Conservation (phyloP, 2,888 invertebrate genomes). For the Parnassius glacialis region DNA sequence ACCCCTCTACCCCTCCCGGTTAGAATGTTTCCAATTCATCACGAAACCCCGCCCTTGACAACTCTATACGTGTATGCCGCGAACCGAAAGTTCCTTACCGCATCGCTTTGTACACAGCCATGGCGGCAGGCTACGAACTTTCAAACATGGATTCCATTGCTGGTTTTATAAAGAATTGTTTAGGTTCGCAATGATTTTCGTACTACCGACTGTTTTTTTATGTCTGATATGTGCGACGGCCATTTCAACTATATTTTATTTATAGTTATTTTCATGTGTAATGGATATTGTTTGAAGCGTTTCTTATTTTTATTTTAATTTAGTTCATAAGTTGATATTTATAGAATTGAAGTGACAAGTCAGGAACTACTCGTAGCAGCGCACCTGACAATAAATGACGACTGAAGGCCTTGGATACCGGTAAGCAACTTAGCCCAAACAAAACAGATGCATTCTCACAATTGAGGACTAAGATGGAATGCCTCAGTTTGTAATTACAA, state of each 20-base stretch:
- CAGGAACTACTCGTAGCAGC: no score
- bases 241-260: constrained; percentile 69
- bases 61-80: constrained; percentile 71
- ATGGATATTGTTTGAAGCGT: constrained; percentile 38
- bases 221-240: constrained; percentile 57
- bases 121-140: constrained; percentile 33
- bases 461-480: no score
- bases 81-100: constrained; percentile 56
- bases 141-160: constrained; percentile 5
- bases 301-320: constrained; percentile 20
- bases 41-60: constrained; percentile 82
- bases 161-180: constrained; percentile 23
- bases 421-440: no score
- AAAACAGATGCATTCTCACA: no score
- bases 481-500: no score
- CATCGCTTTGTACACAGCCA: constrained; percentile 34
- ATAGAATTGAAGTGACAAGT: no score
- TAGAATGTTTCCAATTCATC: constrained; percentile 79
- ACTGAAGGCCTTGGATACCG: no score
- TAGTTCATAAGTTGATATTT: background rate
- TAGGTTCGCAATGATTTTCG: background rate
- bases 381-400: no score
- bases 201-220: constrained; percentile 62
- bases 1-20: constrained; percentile 66
- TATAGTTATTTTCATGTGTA: constrained; percentile 59